Evolutionary conservation across 1,140 invertebrate species (phyloP).

Genomic region (Lasaia peninsularis): DNA sequence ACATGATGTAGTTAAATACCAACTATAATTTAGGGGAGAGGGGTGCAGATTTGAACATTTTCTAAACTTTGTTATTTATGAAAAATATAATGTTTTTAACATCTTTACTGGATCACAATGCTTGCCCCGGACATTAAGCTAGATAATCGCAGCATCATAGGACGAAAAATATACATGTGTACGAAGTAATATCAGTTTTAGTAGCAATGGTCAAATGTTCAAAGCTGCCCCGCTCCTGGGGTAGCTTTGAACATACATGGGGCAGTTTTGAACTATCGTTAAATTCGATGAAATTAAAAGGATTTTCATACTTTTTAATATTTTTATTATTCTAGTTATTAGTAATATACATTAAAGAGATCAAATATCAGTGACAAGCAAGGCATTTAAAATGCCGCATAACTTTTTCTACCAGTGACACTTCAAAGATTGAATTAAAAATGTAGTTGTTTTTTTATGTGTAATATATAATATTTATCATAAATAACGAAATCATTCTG

Average conservation of each 20-base stretch:
- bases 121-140: not conserved
- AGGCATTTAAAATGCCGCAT: too few relatives aligned
- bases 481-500: too few relatives aligned
- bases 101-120: not conserved
- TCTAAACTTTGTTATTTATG: not conserved
- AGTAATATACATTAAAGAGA: not conserved
- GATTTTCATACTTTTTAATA: not conserved
- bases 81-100: not conserved
- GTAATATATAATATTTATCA: too few relatives aligned
- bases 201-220: not conserved
- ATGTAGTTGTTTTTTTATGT: too few relatives aligned
- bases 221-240: constrained; percentile 1
- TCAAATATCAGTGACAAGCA: constrained; percentile 4
- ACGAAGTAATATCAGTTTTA: not conserved
- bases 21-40: not conserved
- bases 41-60: not conserved
- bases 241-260: not conserved
- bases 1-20: too few relatives aligned
- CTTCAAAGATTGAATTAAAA: too few relatives aligned
- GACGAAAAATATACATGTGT: not conserved
- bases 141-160: not conserved
- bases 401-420: too few relatives aligned
- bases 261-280: not conserved
- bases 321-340: not conserved
- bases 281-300: not conserved